Evolutionary conservation across 2,888 invertebrate species (phyloP), one percentile per base, ranked within the genome.

Genomic region (Mythimna impura): DNA sequence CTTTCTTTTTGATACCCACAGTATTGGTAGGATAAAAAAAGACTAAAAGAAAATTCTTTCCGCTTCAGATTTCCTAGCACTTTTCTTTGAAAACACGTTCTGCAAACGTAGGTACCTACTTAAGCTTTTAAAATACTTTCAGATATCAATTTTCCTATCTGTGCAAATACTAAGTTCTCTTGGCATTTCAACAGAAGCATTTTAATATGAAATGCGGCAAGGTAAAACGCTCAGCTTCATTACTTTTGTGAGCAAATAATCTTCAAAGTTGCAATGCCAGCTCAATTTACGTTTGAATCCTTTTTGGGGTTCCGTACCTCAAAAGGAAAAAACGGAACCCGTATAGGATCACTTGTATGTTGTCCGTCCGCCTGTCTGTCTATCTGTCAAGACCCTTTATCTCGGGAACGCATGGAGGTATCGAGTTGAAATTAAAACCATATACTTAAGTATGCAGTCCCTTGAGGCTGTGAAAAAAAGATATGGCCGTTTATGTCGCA

Each of bases 191-290:
- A 63, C 36, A 62, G 34, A 65, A 40, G 17, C 52, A 58, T 60
- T 54, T 63, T 57, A 52, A 62, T 52, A 30, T 50, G 17, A 64
- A 64, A 55, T 25, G 30, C 52, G n/a, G 36, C 54, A 52, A 79
- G 52, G 62, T 57, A 62, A 63, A 78, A 58, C 20, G 52, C 22
- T 57, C n/a, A 25, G 34, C 34, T 34, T 71, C 60, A 71, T 82
- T 78, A 65, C 66, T 77, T 76, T 60, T 62, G 71, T 67, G 30
- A 47, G 54, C 64, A 71, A 82, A 82, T 76, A 82, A 65, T 65
- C 40, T 73, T 72, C 22, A 70, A 66, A 80, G 52, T 55, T 78
- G 60, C 63, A 79, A 60, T 47, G n/a, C 25, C 54, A 62, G 36
- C 36, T 62, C 65, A 57, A 22, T 82, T 67, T 67, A 34, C 22